Base-by-base conservation (phyloP, 2,888 invertebrate species). In the Alviniconcha strummeri region DNA sequence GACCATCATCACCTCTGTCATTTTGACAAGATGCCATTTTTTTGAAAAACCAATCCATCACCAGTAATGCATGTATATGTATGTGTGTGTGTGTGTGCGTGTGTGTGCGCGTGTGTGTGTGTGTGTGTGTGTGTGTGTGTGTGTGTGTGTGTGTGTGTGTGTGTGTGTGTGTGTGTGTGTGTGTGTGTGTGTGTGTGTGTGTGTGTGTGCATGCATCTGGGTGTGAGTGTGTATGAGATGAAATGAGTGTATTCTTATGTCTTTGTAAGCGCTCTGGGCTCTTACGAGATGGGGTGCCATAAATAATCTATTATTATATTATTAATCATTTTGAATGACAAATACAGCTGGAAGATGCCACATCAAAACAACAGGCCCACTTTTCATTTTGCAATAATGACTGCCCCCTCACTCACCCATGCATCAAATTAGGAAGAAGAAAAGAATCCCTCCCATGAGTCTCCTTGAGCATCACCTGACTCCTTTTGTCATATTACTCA, bases 171-270 rank as follows among this genome's bases (percentile, higher is more conserved):
- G 77, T n/a, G 77, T 77, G 77, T 56, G 56, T 56, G 57, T 77
- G 77, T 56, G 77, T 57, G 77, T n/a, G 77, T 57, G 77, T n/a
- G 56, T 77, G 77, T 56, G 77, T 77, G 77, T 56, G 77, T 77
- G 55, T 15, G 55, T 77, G 55, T 56, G 56, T 77, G 77, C 55
- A 13, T 56, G 75, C 36, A 52, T 52, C 36, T 75, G 75, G 15
- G 52, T 52, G 75, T 56, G 77, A 8, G 77, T 56, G 15, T 77
- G 77, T 77, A 56, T 77, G 77, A 55, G 77, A 55, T 54, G 9
- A n/a, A 36, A 52, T 8, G 15, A 36, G 74, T 74, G 74, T 74
- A 11, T 67, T 13, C n/a, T 13, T 67, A 54, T 52, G 54, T 76
- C 54, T 76, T 19, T 19, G 75, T 72, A n/a, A 15, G 75, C 17